A percentile compares a stretch with the other conserved stretches of the same genome.
Evolutionary conservation across 2,797 vertebrate genomes (phyloP).

Genomic region (Sebastes minor): DNA sequence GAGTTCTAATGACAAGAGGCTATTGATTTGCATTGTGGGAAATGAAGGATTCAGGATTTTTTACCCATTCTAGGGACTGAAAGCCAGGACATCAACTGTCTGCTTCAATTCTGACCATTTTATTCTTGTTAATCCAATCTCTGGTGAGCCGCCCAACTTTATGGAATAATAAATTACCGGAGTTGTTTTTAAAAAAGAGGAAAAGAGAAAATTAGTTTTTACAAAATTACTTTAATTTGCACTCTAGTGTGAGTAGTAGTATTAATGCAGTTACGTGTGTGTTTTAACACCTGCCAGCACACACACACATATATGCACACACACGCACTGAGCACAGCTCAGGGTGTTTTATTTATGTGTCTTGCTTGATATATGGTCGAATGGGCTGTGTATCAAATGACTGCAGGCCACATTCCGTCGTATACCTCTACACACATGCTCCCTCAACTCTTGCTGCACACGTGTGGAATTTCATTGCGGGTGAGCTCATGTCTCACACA

Average conservation of each 20-base stretch:
- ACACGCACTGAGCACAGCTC: background rate
- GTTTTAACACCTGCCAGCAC: background rate
- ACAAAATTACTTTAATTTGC: background rate
- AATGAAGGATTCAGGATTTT: background rate
- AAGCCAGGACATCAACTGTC: background rate
- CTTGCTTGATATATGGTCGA: slow-evolving; percentile 4
- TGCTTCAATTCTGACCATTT: too few relatives aligned
- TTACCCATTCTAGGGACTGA: background rate
- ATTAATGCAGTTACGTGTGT: background rate
- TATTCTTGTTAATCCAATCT: background rate
- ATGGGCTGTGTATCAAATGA: slow-evolving; percentile 13
- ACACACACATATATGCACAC: background rate
- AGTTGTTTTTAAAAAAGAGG: background rate
- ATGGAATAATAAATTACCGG: background rate
- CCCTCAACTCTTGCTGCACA: slow-evolving; percentile 30
- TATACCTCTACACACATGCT: slow-evolving; percentile 22
- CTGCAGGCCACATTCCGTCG: background rate
- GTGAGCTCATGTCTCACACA: slow-evolving; percentile 27
- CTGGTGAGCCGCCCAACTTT: background rate
- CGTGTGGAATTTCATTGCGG: slow-evolving; percentile 41
- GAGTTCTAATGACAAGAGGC: background rate
- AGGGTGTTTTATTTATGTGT: slow-evolving; percentile 1
- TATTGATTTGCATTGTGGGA: background rate
- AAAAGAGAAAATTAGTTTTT: background rate
- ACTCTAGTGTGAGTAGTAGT: background rate